Conservation (phyloP, 2,888 invertebrate genomes). For the Mesorhabditis spiculigera region DNA sequence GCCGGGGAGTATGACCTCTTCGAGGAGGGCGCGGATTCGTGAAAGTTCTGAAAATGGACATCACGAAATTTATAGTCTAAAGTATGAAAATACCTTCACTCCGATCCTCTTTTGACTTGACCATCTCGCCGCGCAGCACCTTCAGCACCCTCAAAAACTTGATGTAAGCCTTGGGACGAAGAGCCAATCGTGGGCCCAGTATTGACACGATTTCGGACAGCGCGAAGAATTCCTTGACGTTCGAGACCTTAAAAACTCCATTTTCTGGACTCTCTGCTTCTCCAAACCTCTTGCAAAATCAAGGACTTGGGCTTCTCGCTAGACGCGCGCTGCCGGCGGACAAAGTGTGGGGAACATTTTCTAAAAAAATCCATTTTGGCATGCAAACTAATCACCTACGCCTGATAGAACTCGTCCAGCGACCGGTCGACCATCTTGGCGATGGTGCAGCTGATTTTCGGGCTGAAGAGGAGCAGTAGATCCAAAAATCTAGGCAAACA, state of each 20-base stretch:
- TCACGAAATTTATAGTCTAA: background rate
- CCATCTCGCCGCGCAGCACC: conserved; percentile 59
- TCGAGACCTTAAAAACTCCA: conserved; percentile 19
- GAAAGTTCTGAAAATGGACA: background rate
- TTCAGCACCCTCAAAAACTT: conserved; percentile 71
- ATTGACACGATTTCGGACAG: conserved; percentile 26
- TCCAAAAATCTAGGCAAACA: conserved; percentile 1
- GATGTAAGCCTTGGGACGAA: conserved; percentile 73
- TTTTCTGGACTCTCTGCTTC: background rate
- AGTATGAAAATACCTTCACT: conserved; percentile 12
- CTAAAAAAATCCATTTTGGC: background rate
- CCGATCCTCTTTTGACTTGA: conserved; percentile 21
- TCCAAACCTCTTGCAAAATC: background rate
- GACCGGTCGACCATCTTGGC: conserved; percentile 39
- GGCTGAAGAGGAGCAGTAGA: conserved; percentile 21
- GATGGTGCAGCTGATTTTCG: conserved; percentile 38
- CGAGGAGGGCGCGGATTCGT: conserved; percentile 59
- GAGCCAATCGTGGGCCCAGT: conserved; percentile 37
- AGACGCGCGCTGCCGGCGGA: background rate
- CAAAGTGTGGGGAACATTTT: background rate
- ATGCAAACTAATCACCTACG: background rate
- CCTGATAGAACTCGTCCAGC: conserved; percentile 39
- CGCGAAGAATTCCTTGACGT: conserved; percentile 39
- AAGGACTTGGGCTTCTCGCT: background rate
- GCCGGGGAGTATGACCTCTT: conserved; percentile 83